A percentile compares a stretch with the other conserved stretches of the same genome.
phyloP scores from a whole-genome alignment of 1,140 invertebrate genomes.

The Aphelinus atriplicis region DNA sequence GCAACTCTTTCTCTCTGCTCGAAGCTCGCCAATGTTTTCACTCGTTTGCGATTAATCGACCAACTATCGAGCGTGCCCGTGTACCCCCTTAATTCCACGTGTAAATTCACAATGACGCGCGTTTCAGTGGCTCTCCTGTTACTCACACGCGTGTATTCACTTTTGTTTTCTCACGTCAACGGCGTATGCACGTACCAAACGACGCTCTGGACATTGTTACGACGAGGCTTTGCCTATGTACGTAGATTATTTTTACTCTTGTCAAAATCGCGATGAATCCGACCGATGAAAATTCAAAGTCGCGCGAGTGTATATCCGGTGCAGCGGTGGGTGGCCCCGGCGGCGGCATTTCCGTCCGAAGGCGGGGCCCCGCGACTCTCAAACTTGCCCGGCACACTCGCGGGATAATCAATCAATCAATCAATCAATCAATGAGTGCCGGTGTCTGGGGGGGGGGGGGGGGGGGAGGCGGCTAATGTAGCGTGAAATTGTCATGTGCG shows the following conservation, averaged over 20 bases:
- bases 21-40: not conserved
- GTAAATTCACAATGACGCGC: not conserved
- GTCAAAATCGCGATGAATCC: too few species aligned
- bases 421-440: slow-evolving; percentile 28
- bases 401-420: not conserved
- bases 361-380: too few species aligned
- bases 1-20: not conserved
- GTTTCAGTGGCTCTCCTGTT: not conserved
- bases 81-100: not conserved
- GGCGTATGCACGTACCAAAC: too few species aligned
- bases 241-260: too few species aligned
- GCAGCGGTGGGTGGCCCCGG: too few species aligned
- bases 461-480: slow-evolving; percentile 53
- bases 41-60: not conserved
- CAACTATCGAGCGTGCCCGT: not conserved
- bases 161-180: too few species aligned
- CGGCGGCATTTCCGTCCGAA: too few species aligned
- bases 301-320: too few species aligned
- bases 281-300: too few species aligned
- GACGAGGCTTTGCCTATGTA: too few species aligned
- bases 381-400: too few species aligned
- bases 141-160: not conserved
- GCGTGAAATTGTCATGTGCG: slow-evolving; percentile 57
- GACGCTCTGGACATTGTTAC: too few species aligned
- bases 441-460: not conserved